A percentile compares a stretch with the other conserved stretches of the same genome.
Conservation (phyloP, 2,888 invertebrate genomes). For the Bruchidius siliquastri region DNA sequence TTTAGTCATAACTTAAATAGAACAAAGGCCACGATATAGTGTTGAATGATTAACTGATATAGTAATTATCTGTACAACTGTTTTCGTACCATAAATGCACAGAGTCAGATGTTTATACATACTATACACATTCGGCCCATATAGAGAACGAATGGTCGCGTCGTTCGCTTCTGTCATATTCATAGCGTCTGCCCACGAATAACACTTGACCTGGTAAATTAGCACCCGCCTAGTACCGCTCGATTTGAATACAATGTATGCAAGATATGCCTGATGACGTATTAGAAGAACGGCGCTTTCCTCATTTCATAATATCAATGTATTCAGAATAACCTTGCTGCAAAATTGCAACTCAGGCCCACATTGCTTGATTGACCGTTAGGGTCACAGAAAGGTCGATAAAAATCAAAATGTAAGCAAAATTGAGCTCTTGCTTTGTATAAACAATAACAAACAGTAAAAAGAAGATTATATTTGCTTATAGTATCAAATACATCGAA, state of each 20-base stretch:
- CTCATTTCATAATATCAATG: not conserved
- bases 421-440: too few species aligned
- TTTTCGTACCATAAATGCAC: not conserved
- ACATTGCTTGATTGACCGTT: not conserved
- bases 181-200: conserved; percentile 9
- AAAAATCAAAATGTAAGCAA: too few species aligned
- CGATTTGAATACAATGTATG: not conserved
- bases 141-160: not conserved
- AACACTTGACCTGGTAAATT: conserved; percentile 17
- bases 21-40: not conserved
- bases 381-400: not conserved
- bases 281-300: not conserved
- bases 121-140: not conserved
- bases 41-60: not conserved
- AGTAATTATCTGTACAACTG: not conserved
- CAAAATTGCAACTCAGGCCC: not conserved
- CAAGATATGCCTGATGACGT: conserved; percentile 3
- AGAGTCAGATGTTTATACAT: not conserved
- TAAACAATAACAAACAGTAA: too few species aligned
- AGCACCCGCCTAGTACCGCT: not conserved
- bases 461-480: too few species aligned
- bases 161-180: not conserved
- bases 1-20: not conserved
- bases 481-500: too few species aligned
- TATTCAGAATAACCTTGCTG: not conserved